Evolutionary conservation across 2,797 vertebrate genomes (phyloP).

Genomic region (Dromococcyx pavoninus): DNA sequence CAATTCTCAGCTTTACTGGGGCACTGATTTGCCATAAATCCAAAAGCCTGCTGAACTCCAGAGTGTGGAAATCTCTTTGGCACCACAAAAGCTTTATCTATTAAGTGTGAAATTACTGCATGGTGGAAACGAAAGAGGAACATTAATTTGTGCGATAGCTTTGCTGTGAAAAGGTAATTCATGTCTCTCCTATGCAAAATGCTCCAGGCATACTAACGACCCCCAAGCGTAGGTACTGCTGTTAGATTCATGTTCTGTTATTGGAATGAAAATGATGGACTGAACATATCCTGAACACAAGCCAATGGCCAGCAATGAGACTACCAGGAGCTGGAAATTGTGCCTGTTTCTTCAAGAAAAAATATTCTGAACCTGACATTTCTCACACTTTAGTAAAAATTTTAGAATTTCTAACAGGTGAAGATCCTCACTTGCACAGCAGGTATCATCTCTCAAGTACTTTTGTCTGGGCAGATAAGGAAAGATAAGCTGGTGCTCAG

Average conservation of each 20-base stretch:
- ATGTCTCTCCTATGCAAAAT: background rate
- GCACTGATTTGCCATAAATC: background rate
- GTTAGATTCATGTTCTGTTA: background rate
- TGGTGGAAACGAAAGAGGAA: background rate
- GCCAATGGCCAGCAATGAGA: background rate
- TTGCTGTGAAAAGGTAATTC: background rate
- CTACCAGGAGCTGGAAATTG: background rate
- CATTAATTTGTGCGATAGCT: background rate
- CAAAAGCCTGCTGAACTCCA: background rate
- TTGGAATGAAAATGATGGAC: background rate
- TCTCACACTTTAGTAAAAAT: background rate
- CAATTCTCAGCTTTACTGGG: background rate
- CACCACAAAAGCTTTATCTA: background rate
- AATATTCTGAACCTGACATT: background rate
- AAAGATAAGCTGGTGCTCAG: background rate
- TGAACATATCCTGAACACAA: background rate
- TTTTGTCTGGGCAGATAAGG: background rate
- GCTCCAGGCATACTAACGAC: background rate
- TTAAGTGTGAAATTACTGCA: constrained; percentile 29
- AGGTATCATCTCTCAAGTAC: background rate
- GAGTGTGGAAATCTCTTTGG: background rate
- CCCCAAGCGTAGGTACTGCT: background rate
- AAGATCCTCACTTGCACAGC: background rate
- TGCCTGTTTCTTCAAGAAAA: background rate
- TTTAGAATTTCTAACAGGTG: background rate